Evolutionary conservation across 30 jellyfish, hydroid and myxozoan species (phyloP).

Genomic region (Turritopsis rubra): DNA sequence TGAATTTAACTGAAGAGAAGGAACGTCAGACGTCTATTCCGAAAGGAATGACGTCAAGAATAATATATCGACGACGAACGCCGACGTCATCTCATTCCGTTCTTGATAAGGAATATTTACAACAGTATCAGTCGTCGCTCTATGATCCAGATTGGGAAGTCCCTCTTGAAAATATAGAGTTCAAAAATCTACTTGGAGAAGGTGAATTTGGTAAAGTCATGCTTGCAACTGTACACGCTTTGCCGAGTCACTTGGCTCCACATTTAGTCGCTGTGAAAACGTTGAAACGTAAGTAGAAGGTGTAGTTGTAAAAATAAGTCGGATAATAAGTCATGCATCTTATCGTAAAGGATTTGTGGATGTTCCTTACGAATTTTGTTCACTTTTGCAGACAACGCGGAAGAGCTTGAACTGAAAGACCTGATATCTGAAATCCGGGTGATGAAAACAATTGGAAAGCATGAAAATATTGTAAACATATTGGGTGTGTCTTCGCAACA

Average conservation of each 20-base stretch:
- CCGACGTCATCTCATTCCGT: not conserved
- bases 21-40: not conserved
- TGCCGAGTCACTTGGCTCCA: slow-evolving; percentile 41
- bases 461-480: slow-evolving; percentile 66
- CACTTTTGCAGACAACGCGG: slow-evolving; percentile 59
- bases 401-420: slow-evolving; percentile 81
- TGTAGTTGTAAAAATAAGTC: no score
- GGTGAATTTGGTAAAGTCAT: slow-evolving; percentile 96
- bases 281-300: slow-evolving; percentile 60
- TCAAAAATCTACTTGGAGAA: slow-evolving; percentile 68
- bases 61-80: not conserved
- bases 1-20: slow-evolving; percentile 7
- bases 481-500: slow-evolving; percentile 88
- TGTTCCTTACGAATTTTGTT: no score
- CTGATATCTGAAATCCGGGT: slow-evolving; percentile 91
- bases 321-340: not conserved
- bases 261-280: slow-evolving; percentile 73
- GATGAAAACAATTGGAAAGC: slow-evolving; percentile 88
- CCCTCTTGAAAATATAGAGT: slow-evolving; percentile 44
- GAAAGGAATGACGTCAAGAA: not conserved
- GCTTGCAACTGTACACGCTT: slow-evolving; percentile 58
- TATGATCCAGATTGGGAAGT: slow-evolving; percentile 87
- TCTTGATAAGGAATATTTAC: not conserved
- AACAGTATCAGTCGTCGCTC: not conserved
- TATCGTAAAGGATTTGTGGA: not conserved